Base-by-base conservation (phyloP, 2,888 invertebrate species). In the Drosophila cognata region DNA sequence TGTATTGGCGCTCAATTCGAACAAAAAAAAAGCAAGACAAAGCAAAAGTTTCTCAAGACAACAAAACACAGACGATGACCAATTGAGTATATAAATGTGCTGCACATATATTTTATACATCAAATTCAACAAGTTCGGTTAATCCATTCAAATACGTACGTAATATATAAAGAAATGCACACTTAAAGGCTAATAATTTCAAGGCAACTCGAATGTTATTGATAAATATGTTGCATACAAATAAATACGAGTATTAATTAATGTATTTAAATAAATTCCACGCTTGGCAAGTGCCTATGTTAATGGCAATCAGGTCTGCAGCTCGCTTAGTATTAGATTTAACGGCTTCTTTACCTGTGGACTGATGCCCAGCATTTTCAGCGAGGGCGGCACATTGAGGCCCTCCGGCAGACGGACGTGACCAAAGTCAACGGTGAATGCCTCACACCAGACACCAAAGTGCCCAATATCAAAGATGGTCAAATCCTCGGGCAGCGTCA, bases 391-490 rank as follows among this genome's bases (percentile, higher is more conserved):
- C 55, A 98, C 96, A 94, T 97, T 97, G 75, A 96, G 94, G 64
- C 94, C 94, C 77, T 95, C 95, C 0, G 97, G 97, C 76, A 98
- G 95, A 79, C 94, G 92, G 57, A 98, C 95, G 94, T 98, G 97
- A 0, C 98, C 98, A 92, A 98, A 98, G 94, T 98, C 97, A 55
- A 98, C 98, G 52, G 97, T 96, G 94, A 98, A 98, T 8, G 97
- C 96, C 93, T 98, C 97, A 92, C 98, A 98, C 97, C 98, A 98
- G 74, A 98, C 96, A 31, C 97, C 97, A 93, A 98, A 97, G 94
- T 98, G 97, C 2, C 98, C 98, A 91, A 98, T 96, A 93, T 98
- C 98, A 92, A 98, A 97, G 57, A 98, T 95, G 6, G 98, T 98
- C 91, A 98, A 94, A 91, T 98, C 97, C 78, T 96, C 96, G 0